phyloP scores from a whole-genome alignment of 2,888 invertebrate species.

The Oxycera nigricornis region DNA sequence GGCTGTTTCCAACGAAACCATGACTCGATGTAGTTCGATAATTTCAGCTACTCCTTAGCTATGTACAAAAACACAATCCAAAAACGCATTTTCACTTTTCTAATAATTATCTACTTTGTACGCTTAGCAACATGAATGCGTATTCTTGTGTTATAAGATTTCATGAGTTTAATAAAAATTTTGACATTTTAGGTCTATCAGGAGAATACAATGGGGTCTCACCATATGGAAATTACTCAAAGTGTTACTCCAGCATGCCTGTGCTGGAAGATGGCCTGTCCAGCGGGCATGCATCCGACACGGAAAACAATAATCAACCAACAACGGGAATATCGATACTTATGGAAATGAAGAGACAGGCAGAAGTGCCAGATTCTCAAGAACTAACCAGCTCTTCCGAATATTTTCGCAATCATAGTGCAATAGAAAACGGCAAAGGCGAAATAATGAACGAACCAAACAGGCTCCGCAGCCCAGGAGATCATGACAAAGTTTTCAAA shows the following conservation, averaged over 20 bases:
- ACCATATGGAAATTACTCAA: slow-evolving; percentile 68
- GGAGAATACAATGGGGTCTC: slow-evolving; percentile 66
- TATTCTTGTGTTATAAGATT: too few relatives aligned
- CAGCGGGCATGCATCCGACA: slow-evolving; percentile 92
- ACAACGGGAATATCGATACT: slow-evolving; percentile 58
- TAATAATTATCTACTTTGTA: too few relatives aligned
- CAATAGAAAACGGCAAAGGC: slow-evolving; percentile 52
- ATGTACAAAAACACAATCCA: too few relatives aligned
- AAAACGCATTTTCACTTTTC: too few relatives aligned
- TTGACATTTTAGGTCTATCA: slow-evolving; percentile 64
- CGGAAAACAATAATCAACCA: slow-evolving; percentile 84
- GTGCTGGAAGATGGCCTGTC: slow-evolving; percentile 93
- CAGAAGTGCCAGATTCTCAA: slow-evolving; percentile 52
- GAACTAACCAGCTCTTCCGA: slow-evolving; percentile 48
- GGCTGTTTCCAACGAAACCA: too few relatives aligned
- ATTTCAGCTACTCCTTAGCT: too few relatives aligned
- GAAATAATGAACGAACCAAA: slow-evolving; percentile 48
- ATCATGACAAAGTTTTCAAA: slow-evolving; percentile 60
- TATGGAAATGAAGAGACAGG: slow-evolving; percentile 60
- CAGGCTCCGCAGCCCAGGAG: slow-evolving; percentile 55
- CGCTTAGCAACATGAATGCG: too few relatives aligned
- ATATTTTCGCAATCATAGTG: slow-evolving; percentile 51
- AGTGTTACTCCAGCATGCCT: slow-evolving; percentile 83
- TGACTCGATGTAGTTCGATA: too few relatives aligned
- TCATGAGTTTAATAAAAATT: too few relatives aligned